Evolutionary conservation across 2,113 vertebrate species (phyloP), one percentile per base, ranked within the genome.

Genomic region (Muscicapa adusta): DNA sequence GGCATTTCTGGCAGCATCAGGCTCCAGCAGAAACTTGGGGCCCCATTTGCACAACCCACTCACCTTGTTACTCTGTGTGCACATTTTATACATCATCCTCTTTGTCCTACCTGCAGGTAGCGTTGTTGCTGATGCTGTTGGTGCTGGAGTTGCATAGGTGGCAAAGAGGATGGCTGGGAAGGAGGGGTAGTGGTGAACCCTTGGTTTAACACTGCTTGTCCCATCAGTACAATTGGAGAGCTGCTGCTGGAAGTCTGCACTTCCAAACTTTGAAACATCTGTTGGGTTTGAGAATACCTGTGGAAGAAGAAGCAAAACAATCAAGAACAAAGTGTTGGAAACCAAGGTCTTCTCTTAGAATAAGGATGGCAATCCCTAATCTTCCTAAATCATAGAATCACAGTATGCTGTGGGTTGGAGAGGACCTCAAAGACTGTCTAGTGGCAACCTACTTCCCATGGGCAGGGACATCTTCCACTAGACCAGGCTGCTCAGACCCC

Each of bases 71-170:
- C 15, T 76, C 38, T 57, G 65, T 5, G 12, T 28, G 31, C 66
- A 56, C 36, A n/a, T 63, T 82, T 81, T 77, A 56, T 5, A 61
- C 29, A n/a, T n/a, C 18, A 5, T 53, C 65, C 38, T 88, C 92
- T 85, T 60, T 93, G 57, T 72, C 94, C 82, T 91, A 98, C 98
- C 98, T 98, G 98, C 61, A 98, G 92, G 93, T 98, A 98, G 95
- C 95, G 95, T 68, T 96, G 97, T 9, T 94, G 98, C 94, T 96
- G 97, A 81, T 95, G 98, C 88, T 94, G 96, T 93, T 96, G 97
- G 90, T 93, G 97, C 84, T 97, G 98, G 53, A 96, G 96, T 96
- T 98, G 98, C 82, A 98, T 92, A 65, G 98, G 95, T 94, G 97
- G 97, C 96, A 97, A 92, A 87, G 97, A 88, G 10, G 97, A 89